phyloP scores from a whole-genome alignment of 1,140 invertebrate genomes.

The Ostrea denselamellosa region DNA sequence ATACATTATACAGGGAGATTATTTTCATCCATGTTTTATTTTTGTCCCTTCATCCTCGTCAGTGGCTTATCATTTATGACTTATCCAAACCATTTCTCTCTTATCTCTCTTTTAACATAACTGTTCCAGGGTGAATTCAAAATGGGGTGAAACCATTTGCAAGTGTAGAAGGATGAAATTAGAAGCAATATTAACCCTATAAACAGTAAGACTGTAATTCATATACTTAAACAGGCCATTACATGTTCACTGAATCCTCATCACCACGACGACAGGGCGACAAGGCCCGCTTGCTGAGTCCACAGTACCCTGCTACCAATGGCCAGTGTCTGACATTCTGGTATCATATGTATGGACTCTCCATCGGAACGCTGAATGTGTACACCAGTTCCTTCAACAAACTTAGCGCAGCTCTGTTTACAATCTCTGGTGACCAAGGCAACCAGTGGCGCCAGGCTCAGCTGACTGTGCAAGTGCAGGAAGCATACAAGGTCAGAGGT shows the following conservation, averaged over 20 bases:
- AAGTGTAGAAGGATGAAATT: too few species aligned
- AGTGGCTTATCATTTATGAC: too few species aligned
- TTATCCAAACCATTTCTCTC: too few species aligned
- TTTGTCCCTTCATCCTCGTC: too few species aligned
- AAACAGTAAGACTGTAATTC: too few species aligned
- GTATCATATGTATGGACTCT: slow-evolving; percentile 87
- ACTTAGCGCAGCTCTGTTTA: slow-evolving; percentile 65
- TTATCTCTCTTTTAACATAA: too few species aligned
- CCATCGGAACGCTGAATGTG: slow-evolving; percentile 66
- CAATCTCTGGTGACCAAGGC: slow-evolving; percentile 71
- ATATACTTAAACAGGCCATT: slow-evolving; percentile 61
- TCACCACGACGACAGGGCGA: slow-evolving; percentile 67
- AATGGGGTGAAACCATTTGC: too few species aligned
- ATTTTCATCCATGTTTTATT: too few species aligned
- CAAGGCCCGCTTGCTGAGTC: slow-evolving; percentile 72
- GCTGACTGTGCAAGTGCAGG: slow-evolving; percentile 62
- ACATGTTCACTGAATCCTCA: slow-evolving; percentile 74
- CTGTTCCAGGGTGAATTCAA: too few species aligned
- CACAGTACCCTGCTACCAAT: slow-evolving; percentile 58
- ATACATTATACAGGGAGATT: too few species aligned
- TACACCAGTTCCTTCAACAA: slow-evolving; percentile 65
- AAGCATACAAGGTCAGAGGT: slow-evolving; percentile 64
- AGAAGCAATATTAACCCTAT: too few species aligned
- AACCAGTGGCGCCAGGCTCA: slow-evolving; percentile 71
- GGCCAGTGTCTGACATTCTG: slow-evolving; percentile 82